phyloP scores from a whole-genome alignment of 1,140 invertebrate species.

The Glomeris maerens region DNA sequence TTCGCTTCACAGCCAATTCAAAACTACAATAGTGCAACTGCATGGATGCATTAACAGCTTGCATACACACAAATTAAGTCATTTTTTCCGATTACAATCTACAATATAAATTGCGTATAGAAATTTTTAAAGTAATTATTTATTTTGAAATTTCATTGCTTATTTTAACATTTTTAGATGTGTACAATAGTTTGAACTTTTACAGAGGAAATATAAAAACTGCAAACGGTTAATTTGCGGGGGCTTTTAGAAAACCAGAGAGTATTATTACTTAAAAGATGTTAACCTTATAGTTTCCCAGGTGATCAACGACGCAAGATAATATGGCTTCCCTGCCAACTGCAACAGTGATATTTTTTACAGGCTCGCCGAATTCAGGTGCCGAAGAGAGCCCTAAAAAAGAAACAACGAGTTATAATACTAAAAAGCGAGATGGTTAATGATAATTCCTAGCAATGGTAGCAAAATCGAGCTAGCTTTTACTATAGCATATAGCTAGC shows the following conservation, averaged over 20 bases:
- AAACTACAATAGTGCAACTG: no score
- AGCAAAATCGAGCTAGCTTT: no score
- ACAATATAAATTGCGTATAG: neutral
- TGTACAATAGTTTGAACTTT: neutral
- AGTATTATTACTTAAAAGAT: constrained; percentile 29
- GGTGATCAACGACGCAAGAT: constrained; percentile 10
- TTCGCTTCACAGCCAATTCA: no score
- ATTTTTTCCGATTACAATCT: no score
- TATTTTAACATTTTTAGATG: neutral
- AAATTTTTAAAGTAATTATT: neutral
- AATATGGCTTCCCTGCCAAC: constrained; percentile 10
- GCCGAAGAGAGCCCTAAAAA: constrained; percentile 6
- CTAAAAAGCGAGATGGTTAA: no score
- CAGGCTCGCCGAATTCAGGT: constrained; percentile 11
- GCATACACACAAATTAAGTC: no score
- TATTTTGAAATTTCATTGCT: neutral
- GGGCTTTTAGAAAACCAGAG: no score
- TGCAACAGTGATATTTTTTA: constrained; percentile 9
- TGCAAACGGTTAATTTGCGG: no score
- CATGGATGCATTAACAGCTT: no score
- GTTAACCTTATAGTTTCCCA: constrained; percentile 20
- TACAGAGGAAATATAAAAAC: neutral
- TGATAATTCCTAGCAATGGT: no score
- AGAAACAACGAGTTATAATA: no score
- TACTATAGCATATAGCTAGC: no score